These are phyloP conservation scores for Coracopsis vasa DNA, from an alignment of 2,113 vertebrate genomes.

Conservation along the genomic window DNA sequence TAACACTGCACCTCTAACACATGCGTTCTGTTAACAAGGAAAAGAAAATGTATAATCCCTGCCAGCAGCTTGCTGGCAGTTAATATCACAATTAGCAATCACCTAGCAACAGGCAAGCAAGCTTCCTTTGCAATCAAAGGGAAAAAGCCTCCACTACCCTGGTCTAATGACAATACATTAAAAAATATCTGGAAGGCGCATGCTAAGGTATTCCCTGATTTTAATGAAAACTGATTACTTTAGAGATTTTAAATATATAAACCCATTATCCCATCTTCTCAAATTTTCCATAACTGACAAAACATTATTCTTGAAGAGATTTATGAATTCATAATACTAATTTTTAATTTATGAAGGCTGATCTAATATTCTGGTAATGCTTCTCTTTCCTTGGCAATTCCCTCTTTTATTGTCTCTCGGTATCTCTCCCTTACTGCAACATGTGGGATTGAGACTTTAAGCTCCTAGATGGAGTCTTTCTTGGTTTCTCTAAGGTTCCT, in stretches of 20 bases:
- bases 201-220: slow-evolving; percentile 25
- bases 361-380: slow-evolving; percentile 31
- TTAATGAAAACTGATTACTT: slow-evolving; percentile 29
- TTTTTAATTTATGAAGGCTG: slow-evolving; percentile 44
- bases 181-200: slow-evolving; percentile 25
- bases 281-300: background rate
- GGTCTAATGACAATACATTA: slow-evolving; percentile 56
- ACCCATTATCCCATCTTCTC: background rate
- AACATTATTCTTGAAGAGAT: slow-evolving; percentile 21
- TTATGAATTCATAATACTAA: slow-evolving; percentile 20
- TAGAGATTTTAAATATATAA: slow-evolving; percentile 4
- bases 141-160: slow-evolving; percentile 37
- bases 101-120: slow-evolving; percentile 75
- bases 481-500: background rate
- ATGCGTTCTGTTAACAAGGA: slow-evolving; percentile 57
- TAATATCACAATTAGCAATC: slow-evolving; percentile 76
- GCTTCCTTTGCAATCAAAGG: slow-evolving; percentile 60
- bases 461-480: background rate
- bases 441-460: background rate
- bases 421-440: slow-evolving; percentile 1
- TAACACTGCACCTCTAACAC: slow-evolving; percentile 13
- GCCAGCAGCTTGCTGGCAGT: slow-evolving; percentile 68
- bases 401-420: background rate
- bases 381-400: background rate
- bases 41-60: slow-evolving; percentile 57